A percentile compares a stretch with the other conserved stretches of the same genome.
phyloP scores from a whole-genome alignment of 1,140 invertebrate genomes.

The Pollicipes pollicipes region DNA sequence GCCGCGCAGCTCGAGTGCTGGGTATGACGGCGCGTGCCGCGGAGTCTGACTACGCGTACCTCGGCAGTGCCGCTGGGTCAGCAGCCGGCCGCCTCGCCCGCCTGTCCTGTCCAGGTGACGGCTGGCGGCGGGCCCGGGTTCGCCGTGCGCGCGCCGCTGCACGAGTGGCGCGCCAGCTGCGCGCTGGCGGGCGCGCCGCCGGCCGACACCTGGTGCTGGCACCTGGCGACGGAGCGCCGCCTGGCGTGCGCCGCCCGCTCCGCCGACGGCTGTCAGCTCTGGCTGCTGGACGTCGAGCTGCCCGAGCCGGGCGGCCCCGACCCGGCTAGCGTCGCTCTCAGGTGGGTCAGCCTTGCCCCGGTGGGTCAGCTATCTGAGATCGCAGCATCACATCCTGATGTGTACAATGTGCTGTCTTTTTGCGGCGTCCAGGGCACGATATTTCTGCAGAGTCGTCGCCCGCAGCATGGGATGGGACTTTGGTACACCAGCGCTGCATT shows the following conservation, averaged over 20 bases:
- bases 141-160: background rate
- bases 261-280: background rate
- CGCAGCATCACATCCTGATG: too few relatives aligned
- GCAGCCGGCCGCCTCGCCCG: background rate
- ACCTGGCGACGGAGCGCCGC: background rate
- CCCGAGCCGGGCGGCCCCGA: background rate
- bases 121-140: background rate
- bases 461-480: too few relatives aligned
- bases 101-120: background rate
- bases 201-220: background rate
- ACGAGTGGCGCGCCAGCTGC: conserved; percentile 2
- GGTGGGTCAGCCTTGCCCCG: too few relatives aligned
- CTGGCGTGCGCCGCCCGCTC: background rate
- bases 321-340: too few relatives aligned
- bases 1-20: too few relatives aligned
- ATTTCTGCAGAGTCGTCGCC: too few relatives aligned
- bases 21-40: too few relatives aligned
- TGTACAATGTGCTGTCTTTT: too few relatives aligned
- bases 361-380: too few relatives aligned
- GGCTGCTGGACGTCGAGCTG: background rate
- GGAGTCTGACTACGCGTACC: too few relatives aligned
- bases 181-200: background rate
- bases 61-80: background rate
- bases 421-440: too few relatives aligned
- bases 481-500: too few relatives aligned